phyloP scores from a whole-genome alignment of 2,113 vertebrate species.

The Otis tarda region DNA sequence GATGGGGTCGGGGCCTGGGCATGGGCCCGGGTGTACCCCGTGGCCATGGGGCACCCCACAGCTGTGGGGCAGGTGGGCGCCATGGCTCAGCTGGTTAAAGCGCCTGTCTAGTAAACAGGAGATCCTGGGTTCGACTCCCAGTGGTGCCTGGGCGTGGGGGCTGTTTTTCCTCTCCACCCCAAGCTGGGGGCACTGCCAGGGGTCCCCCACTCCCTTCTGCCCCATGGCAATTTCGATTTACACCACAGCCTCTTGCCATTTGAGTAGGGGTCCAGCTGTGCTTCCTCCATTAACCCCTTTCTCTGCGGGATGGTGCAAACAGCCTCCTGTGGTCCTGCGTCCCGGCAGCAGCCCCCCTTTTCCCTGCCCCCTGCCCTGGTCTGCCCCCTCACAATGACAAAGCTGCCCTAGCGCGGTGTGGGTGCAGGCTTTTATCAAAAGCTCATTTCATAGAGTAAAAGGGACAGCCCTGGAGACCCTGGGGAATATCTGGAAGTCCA shows the following conservation, averaged over 20 bases:
- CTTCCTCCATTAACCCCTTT: neutral
- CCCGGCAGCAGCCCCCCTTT: fast-evolving
- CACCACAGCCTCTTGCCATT: neutral
- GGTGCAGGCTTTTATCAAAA: neutral
- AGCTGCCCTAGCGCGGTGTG: fast-evolving
- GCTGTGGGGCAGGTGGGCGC: neutral
- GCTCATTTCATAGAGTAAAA: neutral
- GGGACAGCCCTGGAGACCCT: too few relatives aligned
- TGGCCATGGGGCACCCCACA: neutral
- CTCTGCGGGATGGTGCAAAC: too few relatives aligned
- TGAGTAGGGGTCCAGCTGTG: neutral
- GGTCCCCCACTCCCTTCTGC: too few relatives aligned
- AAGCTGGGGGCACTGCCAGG: neutral
- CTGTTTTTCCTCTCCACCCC: neutral
- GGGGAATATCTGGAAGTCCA: neutral
- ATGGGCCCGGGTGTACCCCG: too few relatives aligned
- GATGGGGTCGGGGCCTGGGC: too few relatives aligned
- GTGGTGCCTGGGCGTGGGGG: slow-evolving; percentile 74
- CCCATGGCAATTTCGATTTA: neutral
- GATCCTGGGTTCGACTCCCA: slow-evolving; percentile 91
- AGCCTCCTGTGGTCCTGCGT: too few relatives aligned
- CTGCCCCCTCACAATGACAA: neutral
- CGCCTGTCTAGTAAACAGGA: slow-evolving; percentile 90
- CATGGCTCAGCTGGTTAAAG: slow-evolving; percentile 88
- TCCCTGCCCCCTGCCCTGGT: neutral